A percentile compares a stretch with the other conserved stretches of the same genome.
These are phyloP conservation scores for Drosophila kepulauana DNA, from an alignment of 1,140 invertebrate genomes.

Conservation along the genomic window DNA sequence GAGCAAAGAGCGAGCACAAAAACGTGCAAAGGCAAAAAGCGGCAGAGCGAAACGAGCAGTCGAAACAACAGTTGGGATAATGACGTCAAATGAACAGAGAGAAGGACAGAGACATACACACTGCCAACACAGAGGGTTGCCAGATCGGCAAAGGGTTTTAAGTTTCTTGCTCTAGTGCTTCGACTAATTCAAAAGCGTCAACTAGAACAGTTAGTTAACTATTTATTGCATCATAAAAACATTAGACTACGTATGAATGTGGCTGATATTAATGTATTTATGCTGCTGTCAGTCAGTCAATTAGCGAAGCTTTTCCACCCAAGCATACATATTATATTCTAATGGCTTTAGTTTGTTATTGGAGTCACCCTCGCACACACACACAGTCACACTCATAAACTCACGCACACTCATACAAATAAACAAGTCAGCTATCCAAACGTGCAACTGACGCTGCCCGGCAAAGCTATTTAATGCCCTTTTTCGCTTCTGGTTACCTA, in stretches of 20 bases:
- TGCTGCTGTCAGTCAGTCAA: constrained; percentile 33
- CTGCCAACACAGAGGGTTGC: constrained; percentile 29
- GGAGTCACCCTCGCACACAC: constrained; percentile 49
- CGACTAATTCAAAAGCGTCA: neutral
- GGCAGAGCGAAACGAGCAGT: constrained; percentile 7
- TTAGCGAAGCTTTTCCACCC: constrained; percentile 18
- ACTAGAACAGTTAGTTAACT: constrained; percentile 17
- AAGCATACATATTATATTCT: constrained; percentile 10
- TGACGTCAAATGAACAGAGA: constrained; percentile 50
- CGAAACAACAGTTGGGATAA: constrained; percentile 52
- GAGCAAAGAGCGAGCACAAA: constrained; percentile 21
- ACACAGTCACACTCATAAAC: neutral
- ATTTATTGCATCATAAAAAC: constrained; percentile 24
- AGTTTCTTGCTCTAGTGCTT: neutral
- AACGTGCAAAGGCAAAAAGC: neutral
- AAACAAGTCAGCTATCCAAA: constrained; percentile 22
- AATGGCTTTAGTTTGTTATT: constrained; percentile 45
- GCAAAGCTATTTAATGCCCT: constrained; percentile 72
- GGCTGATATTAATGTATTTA: constrained; percentile 9
- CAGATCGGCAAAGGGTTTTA: constrained; percentile 35
- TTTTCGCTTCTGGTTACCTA: constrained; percentile 41
- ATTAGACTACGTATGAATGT: constrained; percentile 6
- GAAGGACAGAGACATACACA: constrained; percentile 8
- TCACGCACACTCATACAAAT: constrained; percentile 4
- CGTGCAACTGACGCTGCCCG: constrained; percentile 39